These are phyloP conservation scores for Leucoma salicis DNA, from an alignment of 2,888 invertebrate genomes.

Conservation along the genomic window DNA sequence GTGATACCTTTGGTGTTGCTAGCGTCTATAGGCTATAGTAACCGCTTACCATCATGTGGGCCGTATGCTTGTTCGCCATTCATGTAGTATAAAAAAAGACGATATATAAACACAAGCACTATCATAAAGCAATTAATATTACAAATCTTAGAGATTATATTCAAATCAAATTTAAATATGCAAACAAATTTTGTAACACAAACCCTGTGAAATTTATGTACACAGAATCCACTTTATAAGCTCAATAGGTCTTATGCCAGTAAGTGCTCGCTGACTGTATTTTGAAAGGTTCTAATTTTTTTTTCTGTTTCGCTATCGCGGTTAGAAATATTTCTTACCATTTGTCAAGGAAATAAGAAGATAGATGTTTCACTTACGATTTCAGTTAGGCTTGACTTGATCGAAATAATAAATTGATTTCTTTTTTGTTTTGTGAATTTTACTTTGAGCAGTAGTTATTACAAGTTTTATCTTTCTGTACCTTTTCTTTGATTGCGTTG, in stretches of 20 bases:
- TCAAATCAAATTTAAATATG: background rate
- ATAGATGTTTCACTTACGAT: slow-evolving; percentile 29
- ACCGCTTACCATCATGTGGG: too few relatives aligned
- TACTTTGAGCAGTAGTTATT: slow-evolving; percentile 11
- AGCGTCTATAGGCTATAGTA: too few relatives aligned
- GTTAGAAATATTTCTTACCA: slow-evolving; percentile 30
- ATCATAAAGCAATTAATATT: too few relatives aligned
- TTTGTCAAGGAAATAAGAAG: slow-evolving; percentile 43
- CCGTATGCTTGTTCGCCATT: too few relatives aligned
- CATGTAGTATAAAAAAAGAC: too few relatives aligned
- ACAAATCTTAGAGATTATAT: too few relatives aligned
- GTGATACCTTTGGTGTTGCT: too few relatives aligned
- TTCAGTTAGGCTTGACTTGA: slow-evolving; percentile 1
- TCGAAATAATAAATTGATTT: slow-evolving; percentile 12
- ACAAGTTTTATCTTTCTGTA: slow-evolving; percentile 5
- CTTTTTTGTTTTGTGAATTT: slow-evolving; percentile 4
- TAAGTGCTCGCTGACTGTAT: slow-evolving; percentile 20
- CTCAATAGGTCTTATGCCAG: slow-evolving; percentile 6
- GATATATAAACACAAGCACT: too few relatives aligned
- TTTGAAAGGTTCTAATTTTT: slow-evolving; percentile 2
- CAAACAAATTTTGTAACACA: background rate
- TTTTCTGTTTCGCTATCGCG: slow-evolving; percentile 8
- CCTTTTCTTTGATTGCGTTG: slow-evolving; percentile 5
- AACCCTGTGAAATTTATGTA: background rate
- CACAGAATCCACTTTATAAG: slow-evolving; percentile 8